Evolutionary conservation across 2,888 invertebrate species (phyloP).

Genomic region (Tryphoninae sp.): DNA sequence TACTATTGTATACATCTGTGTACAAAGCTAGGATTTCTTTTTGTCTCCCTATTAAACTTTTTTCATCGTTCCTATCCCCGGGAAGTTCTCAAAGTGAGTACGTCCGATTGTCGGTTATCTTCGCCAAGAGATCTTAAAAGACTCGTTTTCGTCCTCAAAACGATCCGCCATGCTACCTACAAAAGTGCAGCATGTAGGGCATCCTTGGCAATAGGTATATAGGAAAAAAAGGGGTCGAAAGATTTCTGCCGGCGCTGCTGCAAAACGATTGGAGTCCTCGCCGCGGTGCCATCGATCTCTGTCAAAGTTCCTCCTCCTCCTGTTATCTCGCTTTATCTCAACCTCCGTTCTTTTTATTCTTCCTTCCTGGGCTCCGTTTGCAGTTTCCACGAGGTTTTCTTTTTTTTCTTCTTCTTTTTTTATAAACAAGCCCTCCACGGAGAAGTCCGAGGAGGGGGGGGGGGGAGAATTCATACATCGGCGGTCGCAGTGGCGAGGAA

Average conservation of each 20-base stretch:
- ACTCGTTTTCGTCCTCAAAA: conserved; percentile 29
- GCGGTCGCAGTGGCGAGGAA: not conserved
- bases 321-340: conserved; percentile 31
- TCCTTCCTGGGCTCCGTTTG: conserved; percentile 24
- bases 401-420: not conserved
- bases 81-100: conserved; percentile 55
- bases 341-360: not conserved
- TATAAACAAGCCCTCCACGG: conserved; percentile 8
- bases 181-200: not conserved
- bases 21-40: not conserved
- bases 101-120: conserved; percentile 53
- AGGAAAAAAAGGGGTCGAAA: not conserved
- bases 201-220: not conserved
- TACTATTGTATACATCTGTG: not conserved
- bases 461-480: not conserved
- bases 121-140: conserved; percentile 44
- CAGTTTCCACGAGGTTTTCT: conserved; percentile 2
- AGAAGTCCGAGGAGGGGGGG: not conserved
- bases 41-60: not conserved
- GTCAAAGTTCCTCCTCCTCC: conserved; percentile 52
- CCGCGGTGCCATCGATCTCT: conserved; percentile 59
- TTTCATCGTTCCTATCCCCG: conserved; percentile 39
- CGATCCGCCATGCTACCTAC: conserved; percentile 12
- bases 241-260: conserved; percentile 8
- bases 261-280: conserved; percentile 44